Evolutionary conservation across 2,888 invertebrate genomes (phyloP).

Genomic region (Chaetogeoica ovagalla): DNA sequence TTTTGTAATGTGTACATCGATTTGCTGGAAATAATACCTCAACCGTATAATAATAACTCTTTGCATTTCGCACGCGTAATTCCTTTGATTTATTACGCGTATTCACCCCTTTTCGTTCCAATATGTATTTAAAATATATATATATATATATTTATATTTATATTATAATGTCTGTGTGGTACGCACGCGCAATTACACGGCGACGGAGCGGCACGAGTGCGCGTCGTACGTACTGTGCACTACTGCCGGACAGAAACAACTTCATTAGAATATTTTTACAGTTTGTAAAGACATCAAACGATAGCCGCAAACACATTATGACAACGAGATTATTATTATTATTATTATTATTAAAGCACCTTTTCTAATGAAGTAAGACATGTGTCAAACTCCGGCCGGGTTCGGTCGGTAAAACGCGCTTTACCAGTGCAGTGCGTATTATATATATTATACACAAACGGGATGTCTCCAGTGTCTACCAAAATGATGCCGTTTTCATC

Average conservation of each 20-base stretch:
- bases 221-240: background rate
- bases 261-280: slow-evolving; percentile 53
- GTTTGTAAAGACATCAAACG: slow-evolving; percentile 53
- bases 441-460: background rate
- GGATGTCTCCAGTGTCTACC: too few relatives aligned
- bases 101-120: too few relatives aligned
- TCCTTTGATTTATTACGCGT: too few relatives aligned
- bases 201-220: too few relatives aligned
- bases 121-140: too few relatives aligned
- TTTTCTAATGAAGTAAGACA: slow-evolving; percentile 53
- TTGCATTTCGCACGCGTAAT: too few relatives aligned
- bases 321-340: slow-evolving; percentile 44
- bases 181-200: background rate
- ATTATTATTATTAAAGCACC: slow-evolving; percentile 30
- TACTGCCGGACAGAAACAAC: slow-evolving; percentile 42
- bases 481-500: too few relatives aligned
- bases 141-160: too few relatives aligned
- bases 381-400: slow-evolving; percentile 45
- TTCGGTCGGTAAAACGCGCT: slow-evolving; percentile 14
- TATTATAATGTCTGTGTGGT: background rate
- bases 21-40: too few relatives aligned
- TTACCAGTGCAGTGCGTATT: background rate
- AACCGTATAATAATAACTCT: too few relatives aligned
- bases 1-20: too few relatives aligned
- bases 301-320: slow-evolving; percentile 53